phyloP scores from a whole-genome alignment of 2,888 invertebrate species.

The Protophormia terraenovae region DNA sequence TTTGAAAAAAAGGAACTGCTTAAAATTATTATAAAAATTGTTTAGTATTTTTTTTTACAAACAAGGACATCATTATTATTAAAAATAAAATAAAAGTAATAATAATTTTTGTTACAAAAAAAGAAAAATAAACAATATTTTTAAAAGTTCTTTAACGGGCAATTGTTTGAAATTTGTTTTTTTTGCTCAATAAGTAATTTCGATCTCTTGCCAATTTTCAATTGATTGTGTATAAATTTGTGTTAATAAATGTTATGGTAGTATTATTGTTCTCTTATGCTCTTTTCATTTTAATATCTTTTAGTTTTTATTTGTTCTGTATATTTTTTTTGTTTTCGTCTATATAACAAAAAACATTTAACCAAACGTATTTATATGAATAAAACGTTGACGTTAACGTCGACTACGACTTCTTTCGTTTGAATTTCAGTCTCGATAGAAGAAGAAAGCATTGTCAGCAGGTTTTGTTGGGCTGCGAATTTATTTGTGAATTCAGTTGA shows the following conservation, averaged over 20 bases:
- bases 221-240: neutral
- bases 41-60: neutral
- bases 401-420: slow-evolving; percentile 18
- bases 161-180: slow-evolving; percentile 16
- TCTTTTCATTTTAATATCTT: slow-evolving; percentile 1
- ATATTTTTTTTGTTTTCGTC: neutral
- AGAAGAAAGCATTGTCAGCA: slow-evolving; percentile 65
- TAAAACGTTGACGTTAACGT: neutral
- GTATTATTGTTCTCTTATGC: slow-evolving; percentile 6
- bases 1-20: slow-evolving; percentile 37
- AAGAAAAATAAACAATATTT: neutral
- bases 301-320: slow-evolving; percentile 25
- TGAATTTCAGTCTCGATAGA: slow-evolving; percentile 33
- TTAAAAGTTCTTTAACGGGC: neutral
- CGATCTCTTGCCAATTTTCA: too few species aligned
- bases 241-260: neutral
- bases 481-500: slow-evolving; percentile 76
- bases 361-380: neutral
- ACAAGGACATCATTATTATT: slow-evolving; percentile 43
- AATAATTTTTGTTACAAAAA: slow-evolving; percentile 9
- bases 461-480: slow-evolving; percentile 74
- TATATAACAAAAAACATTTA: slow-evolving; percentile 1
- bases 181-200: too few species aligned
- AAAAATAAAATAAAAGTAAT: too few species aligned
- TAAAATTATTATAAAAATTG: neutral